Evolutionary conservation across 1,140 invertebrate species (phyloP).

Genomic region (Drosophila miranda): DNA sequence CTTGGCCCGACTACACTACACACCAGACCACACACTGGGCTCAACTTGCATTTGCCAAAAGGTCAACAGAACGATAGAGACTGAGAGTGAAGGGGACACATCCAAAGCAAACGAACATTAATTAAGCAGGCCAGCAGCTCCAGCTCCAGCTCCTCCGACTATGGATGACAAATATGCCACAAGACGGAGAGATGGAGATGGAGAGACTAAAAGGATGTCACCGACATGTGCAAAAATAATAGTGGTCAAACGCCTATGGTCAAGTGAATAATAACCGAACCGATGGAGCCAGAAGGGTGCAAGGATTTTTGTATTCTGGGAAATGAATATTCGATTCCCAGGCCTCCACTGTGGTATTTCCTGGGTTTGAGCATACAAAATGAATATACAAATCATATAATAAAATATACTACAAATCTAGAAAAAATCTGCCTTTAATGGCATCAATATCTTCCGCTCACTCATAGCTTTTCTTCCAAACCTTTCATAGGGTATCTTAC

Average conservation of each 20-base stretch:
- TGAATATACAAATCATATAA: no score
- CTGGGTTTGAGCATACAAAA: no score
- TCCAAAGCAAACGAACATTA: constrained; percentile 70
- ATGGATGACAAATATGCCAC: constrained; percentile 49
- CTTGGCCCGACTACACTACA: constrained; percentile 30
- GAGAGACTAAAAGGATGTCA: constrained; percentile 39
- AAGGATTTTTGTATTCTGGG: no score
- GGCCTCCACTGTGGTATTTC: no score
- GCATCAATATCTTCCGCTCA: no score
- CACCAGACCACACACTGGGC: constrained; percentile 17
- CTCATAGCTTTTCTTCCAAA: no score
- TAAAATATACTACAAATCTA: no score
- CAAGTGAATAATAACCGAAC: constrained; percentile 17
- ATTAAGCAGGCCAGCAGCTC: constrained; percentile 65
- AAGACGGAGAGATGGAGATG: constrained; percentile 30
- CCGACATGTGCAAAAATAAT: constrained; percentile 6
- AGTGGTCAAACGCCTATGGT: constrained; percentile 9
- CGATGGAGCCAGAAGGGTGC: no score
- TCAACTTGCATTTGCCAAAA: constrained; percentile 70
- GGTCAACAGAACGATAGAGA: constrained; percentile 60
- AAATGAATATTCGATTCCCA: no score
- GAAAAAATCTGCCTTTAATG: no score
- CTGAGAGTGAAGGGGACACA: constrained; percentile 23
- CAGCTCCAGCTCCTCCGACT: not conserved
- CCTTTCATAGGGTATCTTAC: no score